Percentiles rank a stretch among this genome's conserved stretches.
Evolutionary conservation across 2,113 vertebrate genomes (phyloP).

Genomic region (Terrapene triunguis): DNA sequence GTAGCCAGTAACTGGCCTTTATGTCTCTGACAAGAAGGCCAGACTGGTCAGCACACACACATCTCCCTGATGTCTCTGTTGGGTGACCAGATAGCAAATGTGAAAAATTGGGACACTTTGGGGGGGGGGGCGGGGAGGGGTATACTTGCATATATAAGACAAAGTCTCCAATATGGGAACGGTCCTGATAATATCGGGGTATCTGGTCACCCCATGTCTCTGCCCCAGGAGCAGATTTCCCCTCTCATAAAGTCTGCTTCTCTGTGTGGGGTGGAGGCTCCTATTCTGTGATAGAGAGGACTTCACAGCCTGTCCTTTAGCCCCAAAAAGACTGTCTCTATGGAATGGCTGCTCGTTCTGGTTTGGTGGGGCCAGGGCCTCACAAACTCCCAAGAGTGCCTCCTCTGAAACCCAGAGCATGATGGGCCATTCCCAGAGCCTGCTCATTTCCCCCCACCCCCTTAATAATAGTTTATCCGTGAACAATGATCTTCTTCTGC

Average conservation of each 20-base stretch:
- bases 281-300: background rate
- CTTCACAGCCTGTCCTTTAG: background rate
- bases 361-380: background rate
- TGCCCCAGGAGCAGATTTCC: too few relatives aligned
- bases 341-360: background rate
- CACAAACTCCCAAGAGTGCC: background rate
- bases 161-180: too few relatives aligned
- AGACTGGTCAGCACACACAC: background rate
- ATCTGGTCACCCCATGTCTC: background rate
- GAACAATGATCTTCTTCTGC: background rate
- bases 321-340: background rate
- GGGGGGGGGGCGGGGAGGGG: fast-evolving
- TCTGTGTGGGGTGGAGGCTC: background rate
- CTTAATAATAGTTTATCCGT: background rate
- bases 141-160: too few relatives aligned
- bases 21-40: background rate
- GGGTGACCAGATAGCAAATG: too few relatives aligned
- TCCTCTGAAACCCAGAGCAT: background rate
- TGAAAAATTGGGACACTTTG: background rate
- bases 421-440: background rate
- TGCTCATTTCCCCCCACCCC: background rate
- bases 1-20: background rate
- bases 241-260: background rate
- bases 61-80: background rate
- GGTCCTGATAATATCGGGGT: too few relatives aligned